Conservation (phyloP, 2,888 invertebrate species). For the Lasiommata megera region DNA sequence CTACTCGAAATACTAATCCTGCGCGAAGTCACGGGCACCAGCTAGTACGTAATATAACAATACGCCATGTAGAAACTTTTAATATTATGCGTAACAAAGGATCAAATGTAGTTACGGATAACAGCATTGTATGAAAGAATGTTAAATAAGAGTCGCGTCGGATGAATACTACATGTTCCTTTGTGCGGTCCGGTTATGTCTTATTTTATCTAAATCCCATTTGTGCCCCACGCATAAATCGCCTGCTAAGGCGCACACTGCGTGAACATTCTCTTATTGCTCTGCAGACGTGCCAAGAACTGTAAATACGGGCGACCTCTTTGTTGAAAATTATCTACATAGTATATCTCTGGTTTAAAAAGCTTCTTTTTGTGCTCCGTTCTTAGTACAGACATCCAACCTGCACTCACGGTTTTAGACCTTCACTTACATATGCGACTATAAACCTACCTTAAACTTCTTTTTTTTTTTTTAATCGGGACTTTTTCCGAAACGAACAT, state of each 20-base stretch:
- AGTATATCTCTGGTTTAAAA: conserved; percentile 1
- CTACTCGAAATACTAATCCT: no score
- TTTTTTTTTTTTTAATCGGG: no score
- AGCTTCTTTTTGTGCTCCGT: neutral
- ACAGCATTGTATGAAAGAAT: conserved; percentile 18
- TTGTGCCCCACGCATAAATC: conserved; percentile 78
- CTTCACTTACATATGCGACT: no score
- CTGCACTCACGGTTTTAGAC: no score
- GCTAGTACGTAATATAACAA: neutral
- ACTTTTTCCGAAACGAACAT: no score
- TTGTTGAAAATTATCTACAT: conserved; percentile 25
- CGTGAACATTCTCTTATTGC: conserved; percentile 78
- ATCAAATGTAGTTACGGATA: conserved; percentile 30
- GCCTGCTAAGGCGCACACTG: conserved; percentile 69
- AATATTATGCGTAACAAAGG: neutral
- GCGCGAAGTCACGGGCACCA: no score
- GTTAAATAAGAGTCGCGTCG: conserved; percentile 19
- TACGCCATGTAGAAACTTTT: no score
- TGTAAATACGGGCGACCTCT: conserved; percentile 37
- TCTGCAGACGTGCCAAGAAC: conserved; percentile 76
- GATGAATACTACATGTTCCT: conserved; percentile 17
- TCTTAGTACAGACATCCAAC: no score
- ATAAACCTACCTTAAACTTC: no score
- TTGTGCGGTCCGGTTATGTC: conserved; percentile 50
- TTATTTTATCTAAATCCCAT: conserved; percentile 78